Percentiles rank a stretch among this genome's conserved stretches.
phyloP scores from a whole-genome alignment of 2,888 invertebrate genomes.

The Cordilura impudica region DNA sequence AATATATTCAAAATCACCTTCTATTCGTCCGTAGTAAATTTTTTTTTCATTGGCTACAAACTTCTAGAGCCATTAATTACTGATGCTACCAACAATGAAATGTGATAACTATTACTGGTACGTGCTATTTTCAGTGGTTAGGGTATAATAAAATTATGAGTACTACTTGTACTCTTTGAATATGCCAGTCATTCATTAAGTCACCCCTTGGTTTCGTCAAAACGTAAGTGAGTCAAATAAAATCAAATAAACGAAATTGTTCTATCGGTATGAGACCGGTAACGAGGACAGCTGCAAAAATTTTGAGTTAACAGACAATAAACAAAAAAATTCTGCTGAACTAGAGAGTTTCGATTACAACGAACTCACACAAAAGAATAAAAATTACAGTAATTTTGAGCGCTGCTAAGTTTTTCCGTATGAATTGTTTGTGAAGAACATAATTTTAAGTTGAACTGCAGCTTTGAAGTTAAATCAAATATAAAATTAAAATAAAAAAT shows the following conservation, averaged over 20 bases:
- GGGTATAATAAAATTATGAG: background rate
- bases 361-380: background rate
- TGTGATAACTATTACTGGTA: conserved; percentile 57
- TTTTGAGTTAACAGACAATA: conserved; percentile 6
- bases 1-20: too few relatives aligned
- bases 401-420: too few relatives aligned
- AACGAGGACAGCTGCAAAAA: conserved; percentile 49
- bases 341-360: conserved; percentile 42
- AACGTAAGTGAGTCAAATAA: conserved; percentile 25
- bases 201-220: conserved; percentile 15
- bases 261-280: conserved; percentile 38
- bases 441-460: too few relatives aligned
- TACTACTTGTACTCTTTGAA: conserved; percentile 8
- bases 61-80: too few relatives aligned
- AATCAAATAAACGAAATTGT: conserved; percentile 8
- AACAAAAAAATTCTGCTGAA: conserved; percentile 37
- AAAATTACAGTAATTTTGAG: too few relatives aligned
- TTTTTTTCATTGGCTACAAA: too few relatives aligned
- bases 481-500: too few relatives aligned
- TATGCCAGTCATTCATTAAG: conserved; percentile 17
- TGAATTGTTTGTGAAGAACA: too few relatives aligned
- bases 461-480: too few relatives aligned
- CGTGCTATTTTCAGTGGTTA: conserved; percentile 42
- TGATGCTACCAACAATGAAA: conserved; percentile 22
- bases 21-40: too few relatives aligned